phyloP scores from a whole-genome alignment of 1,140 invertebrate species.

The Araneus ventricosus region DNA sequence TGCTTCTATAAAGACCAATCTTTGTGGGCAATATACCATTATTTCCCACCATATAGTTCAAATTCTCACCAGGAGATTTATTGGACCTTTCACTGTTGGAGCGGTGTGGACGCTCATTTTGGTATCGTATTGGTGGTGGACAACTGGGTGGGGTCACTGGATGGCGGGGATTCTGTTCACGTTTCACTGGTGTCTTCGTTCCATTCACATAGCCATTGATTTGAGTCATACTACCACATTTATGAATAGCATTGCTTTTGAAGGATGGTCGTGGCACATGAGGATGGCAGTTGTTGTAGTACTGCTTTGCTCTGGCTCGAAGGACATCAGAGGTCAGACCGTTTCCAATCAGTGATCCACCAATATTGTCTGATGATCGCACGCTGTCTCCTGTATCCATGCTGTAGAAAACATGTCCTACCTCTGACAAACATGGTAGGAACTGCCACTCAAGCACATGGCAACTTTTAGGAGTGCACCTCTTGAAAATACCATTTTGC shows the following conservation, averaged over 20 bases:
- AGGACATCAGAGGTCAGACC: conserved; percentile 75
- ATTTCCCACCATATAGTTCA: conserved; percentile 56
- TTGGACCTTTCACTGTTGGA: conserved; percentile 76
- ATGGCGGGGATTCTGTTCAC: conserved; percentile 40
- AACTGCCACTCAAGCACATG: conserved; percentile 29
- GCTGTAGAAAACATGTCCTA: conserved; percentile 56
- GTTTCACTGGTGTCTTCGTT: conserved; percentile 60
- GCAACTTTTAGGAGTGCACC: not conserved
- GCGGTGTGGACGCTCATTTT: conserved; percentile 75
- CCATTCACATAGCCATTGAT: conserved; percentile 75
- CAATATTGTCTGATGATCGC: conserved; percentile 67
- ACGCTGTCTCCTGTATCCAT: conserved; percentile 69
- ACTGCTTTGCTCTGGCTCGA: conserved; percentile 72
- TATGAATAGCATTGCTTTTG: conserved; percentile 58
- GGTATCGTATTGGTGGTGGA: conserved; percentile 37
- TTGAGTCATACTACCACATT: conserved; percentile 75
- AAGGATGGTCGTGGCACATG: conserved; percentile 43
- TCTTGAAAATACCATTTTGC: conserved; percentile 13
- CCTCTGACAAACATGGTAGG: conserved; percentile 75
- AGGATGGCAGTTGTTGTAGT: conserved; percentile 75
- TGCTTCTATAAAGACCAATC: conserved; percentile 82
- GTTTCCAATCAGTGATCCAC: conserved; percentile 69
- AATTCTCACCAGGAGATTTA: conserved; percentile 42
- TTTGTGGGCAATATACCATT: conserved; percentile 62
- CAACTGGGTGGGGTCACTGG: conserved; percentile 26